Conservation (phyloP, 2,113 vertebrate species). For the Periophthalmus modestus region DNA sequence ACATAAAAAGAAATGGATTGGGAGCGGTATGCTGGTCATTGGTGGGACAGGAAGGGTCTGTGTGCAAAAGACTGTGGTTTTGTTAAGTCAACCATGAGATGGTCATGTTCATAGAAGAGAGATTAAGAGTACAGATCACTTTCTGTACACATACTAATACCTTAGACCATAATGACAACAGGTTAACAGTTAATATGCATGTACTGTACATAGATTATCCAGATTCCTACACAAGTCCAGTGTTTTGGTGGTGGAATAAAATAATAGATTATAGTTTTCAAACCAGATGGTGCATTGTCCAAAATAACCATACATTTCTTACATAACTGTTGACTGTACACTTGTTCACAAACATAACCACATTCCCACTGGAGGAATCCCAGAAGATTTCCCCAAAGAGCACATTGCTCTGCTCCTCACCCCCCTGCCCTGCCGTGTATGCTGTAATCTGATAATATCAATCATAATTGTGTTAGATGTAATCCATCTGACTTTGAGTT, state of each 20-base stretch:
- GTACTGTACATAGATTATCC: neutral
- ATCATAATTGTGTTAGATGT: conserved; percentile 94
- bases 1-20: conserved; percentile 76
- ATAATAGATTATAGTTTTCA: neutral
- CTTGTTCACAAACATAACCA: conserved; percentile 30
- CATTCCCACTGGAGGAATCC: conserved; percentile 54
- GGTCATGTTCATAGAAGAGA: conserved; percentile 28
- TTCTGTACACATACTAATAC: neutral
- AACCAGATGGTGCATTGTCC: neutral
- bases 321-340: neutral
- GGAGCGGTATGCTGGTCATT: conserved; percentile 69
- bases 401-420: conserved; percentile 76
- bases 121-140: conserved; percentile 30
- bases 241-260: neutral
- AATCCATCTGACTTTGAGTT: conserved; percentile 89
- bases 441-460: conserved; percentile 89
- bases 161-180: neutral
- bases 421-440: conserved; percentile 68
- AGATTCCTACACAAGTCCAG: neutral
- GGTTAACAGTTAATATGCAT: neutral
- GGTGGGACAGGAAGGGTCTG: conserved; percentile 58
- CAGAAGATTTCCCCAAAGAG: conserved; percentile 66
- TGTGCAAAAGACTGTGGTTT: conserved; percentile 23
- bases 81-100: conserved; percentile 39
- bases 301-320: neutral